Conservation (phyloP, 2,113 vertebrate species). For the Heterotilapia buettikoferi region DNA sequence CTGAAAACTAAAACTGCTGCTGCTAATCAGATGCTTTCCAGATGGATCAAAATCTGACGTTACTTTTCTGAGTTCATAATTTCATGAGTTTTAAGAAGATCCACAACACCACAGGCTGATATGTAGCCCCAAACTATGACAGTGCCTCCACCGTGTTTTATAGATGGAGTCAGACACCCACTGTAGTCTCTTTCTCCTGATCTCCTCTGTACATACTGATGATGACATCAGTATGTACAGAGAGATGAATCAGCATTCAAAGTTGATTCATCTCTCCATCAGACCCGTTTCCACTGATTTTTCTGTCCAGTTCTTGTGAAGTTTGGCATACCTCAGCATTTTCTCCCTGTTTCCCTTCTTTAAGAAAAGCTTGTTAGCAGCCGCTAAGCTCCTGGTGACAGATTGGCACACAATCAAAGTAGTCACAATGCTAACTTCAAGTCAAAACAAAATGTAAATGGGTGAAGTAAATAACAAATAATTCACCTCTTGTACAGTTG, state of each 20-base stretch:
- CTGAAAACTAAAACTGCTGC: background rate
- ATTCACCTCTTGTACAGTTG: no score
- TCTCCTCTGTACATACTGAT: background rate
- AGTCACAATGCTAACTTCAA: no score
- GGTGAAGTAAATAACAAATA: no score
- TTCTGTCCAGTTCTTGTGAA: background rate
- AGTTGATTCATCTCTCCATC: background rate
- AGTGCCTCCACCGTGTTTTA: background rate
- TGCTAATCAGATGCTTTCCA: background rate
- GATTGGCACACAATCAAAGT: no score
- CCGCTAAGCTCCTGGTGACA: no score
- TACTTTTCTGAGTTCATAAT: background rate
- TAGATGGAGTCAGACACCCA: background rate
- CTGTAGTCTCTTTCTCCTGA: background rate
- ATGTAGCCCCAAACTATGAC: background rate
- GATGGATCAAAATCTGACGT: background rate
- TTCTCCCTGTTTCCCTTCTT: no score
- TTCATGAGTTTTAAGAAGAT: rapidly evolving
- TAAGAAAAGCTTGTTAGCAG: no score
- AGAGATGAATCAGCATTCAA: no score
- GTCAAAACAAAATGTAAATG: no score
- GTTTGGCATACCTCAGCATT: background rate
- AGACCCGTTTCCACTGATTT: rapidly evolving
- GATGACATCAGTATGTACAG: no score
- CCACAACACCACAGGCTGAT: rapidly evolving